Evolutionary conservation across 2,888 invertebrate genomes (phyloP).

Genomic region (Pollenia labialis): DNA sequence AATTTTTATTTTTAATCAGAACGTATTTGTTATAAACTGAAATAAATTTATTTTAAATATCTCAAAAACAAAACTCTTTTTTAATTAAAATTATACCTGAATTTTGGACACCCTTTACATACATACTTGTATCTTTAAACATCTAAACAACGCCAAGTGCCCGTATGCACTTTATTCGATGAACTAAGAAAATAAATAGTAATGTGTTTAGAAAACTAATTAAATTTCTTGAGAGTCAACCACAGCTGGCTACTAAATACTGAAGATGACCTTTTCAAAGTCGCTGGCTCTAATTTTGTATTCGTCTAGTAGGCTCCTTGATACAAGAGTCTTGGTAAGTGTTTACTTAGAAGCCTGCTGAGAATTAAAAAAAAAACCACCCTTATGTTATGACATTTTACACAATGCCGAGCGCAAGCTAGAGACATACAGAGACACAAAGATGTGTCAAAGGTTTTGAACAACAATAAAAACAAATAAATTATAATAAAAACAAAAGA

Average conservation of each 20-base stretch:
- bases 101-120: background rate
- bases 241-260: conserved; percentile 36
- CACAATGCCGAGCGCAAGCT: conserved; percentile 23
- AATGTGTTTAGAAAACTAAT: conserved; percentile 32
- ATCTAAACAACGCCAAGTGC: conserved; percentile 23
- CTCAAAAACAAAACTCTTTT: too few relatives aligned
- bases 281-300: background rate
- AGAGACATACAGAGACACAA: background rate
- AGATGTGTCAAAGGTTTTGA: conserved; percentile 13
- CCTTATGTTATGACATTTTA: conserved; percentile 64
- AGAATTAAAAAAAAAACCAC: conserved; percentile 55
- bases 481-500: conserved; percentile 12
- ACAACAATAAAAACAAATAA: conserved; percentile 14
- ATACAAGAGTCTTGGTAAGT: conserved; percentile 3
- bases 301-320: conserved; percentile 15
- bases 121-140: conserved; percentile 23
- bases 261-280: background rate
- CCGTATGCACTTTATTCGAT: conserved; percentile 15
- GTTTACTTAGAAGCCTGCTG: conserved; percentile 66
- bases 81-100: too few relatives aligned
- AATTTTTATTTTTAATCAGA: too few relatives aligned
- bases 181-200: background rate
- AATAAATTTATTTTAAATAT: too few relatives aligned
- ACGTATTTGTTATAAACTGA: too few relatives aligned
- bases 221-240: conserved; percentile 20